These are phyloP conservation scores for Sylvia borin DNA, from an alignment of 2,797 vertebrate species.

Conservation along the genomic window DNA sequence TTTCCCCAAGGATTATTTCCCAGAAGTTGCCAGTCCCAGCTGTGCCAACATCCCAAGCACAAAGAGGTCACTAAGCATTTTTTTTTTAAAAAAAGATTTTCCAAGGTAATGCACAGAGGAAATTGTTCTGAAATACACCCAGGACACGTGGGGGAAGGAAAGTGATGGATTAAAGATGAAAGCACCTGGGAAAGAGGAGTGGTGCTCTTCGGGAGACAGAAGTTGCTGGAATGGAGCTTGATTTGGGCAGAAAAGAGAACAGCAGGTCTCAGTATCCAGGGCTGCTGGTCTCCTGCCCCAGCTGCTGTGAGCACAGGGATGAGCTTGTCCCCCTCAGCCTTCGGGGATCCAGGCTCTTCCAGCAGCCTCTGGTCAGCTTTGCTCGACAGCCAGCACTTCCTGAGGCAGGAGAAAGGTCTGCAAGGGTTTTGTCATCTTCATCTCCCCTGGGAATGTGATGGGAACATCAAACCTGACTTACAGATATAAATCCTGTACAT, in stretches of 20 bases:
- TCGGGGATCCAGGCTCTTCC: background rate
- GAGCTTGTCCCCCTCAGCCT: background rate
- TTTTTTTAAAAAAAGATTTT: background rate
- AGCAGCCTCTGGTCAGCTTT: background rate
- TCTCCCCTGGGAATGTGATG: background rate
- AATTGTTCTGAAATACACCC: background rate
- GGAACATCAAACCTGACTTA: background rate
- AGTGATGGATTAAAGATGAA: background rate
- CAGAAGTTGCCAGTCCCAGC: background rate
- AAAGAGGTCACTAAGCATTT: background rate
- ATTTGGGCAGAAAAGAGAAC: background rate
- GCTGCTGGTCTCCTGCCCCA: background rate
- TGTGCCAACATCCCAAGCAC: background rate
- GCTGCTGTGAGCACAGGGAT: background rate
- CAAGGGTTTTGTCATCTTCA: background rate
- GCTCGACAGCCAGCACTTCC: background rate
- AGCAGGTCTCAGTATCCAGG: background rate
- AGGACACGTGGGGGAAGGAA: background rate
- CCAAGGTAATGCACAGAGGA: background rate
- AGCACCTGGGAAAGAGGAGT: background rate
- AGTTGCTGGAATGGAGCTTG: background rate
- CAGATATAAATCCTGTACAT: accelerated
- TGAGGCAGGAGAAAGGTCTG: background rate
- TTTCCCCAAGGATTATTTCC: background rate
- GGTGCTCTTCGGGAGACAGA: background rate